Evolutionary conservation across 1,140 invertebrate species (phyloP).

Genomic region (Tachypleus tridentatus): DNA sequence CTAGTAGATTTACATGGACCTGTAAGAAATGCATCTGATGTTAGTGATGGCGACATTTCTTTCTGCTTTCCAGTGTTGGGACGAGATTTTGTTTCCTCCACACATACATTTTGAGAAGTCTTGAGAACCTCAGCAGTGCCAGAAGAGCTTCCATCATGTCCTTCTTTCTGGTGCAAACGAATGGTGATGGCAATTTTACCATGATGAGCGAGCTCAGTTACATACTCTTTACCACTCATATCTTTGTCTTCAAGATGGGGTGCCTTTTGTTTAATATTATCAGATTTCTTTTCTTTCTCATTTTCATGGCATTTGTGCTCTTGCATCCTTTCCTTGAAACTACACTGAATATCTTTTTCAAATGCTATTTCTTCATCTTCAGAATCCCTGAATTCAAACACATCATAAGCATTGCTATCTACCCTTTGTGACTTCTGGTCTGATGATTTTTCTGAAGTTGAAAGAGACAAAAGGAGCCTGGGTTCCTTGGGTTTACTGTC

Average conservation of each 20-base stretch:
- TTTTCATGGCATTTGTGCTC: not conserved
- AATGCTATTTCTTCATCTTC: conserved; percentile 22
- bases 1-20: conserved; percentile 30
- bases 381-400: conserved; percentile 26
- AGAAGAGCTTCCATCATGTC: conserved; percentile 16
- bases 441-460: conserved; percentile 9
- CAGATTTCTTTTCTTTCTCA: not conserved
- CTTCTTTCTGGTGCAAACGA: conserved; percentile 22
- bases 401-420: conserved; percentile 21
- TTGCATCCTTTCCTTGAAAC: conserved; percentile 13
- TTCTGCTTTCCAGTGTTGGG: conserved; percentile 9
- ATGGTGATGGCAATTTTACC: conserved; percentile 26
- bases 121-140: conserved; percentile 23
- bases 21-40: conserved; percentile 5
- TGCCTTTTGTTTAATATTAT: not conserved
- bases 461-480: conserved; percentile 9
- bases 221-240: conserved; percentile 20
- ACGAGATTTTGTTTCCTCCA: conserved; percentile 18
- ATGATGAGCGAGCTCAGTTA: conserved; percentile 22
- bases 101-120: conserved; percentile 18
- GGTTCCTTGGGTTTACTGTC: conserved; percentile 17
- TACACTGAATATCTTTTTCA: conserved; percentile 5
- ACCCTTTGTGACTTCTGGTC: conserved; percentile 11
- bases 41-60: conserved; percentile 1
- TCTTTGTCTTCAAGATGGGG: conserved; percentile 7